A percentile compares a stretch with the other conserved stretches of the same genome.
phyloP scores from a whole-genome alignment of 2,113 vertebrate genomes.

The Columba janthina region DNA sequence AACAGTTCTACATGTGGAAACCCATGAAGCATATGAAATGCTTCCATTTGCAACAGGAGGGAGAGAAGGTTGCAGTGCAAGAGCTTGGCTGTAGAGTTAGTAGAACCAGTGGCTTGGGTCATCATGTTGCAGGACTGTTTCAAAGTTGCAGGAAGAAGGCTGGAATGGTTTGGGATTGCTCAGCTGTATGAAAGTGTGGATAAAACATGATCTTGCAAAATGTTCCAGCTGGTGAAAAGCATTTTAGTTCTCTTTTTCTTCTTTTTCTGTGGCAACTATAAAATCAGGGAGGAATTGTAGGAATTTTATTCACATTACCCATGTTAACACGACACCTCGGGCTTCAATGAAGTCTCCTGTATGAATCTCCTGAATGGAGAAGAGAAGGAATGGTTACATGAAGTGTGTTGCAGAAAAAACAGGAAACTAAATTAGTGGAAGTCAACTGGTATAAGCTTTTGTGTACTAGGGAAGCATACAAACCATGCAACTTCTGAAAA shows the following conservation, averaged over 20 bases:
- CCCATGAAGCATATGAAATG: accelerated
- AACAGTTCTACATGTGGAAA: not conserved
- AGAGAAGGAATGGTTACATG: not conserved
- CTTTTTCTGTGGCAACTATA: not conserved
- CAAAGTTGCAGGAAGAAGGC: not conserved
- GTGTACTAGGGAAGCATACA: not conserved
- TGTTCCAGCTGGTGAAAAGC: not conserved
- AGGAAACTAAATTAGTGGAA: not conserved
- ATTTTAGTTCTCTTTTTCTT: not conserved
- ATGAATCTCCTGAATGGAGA: not conserved
- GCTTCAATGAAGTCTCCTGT: not conserved
- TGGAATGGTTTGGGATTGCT: not conserved
- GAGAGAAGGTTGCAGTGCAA: not conserved
- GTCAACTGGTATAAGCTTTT: not conserved
- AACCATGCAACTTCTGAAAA: accelerated
- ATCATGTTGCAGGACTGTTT: not conserved
- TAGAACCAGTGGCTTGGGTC: not conserved
- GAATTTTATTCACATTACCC: not conserved
- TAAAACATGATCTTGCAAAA: not conserved
- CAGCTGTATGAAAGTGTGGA: accelerated
- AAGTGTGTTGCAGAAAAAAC: not conserved
- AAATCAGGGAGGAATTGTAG: not conserved
- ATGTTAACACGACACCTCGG: not conserved
- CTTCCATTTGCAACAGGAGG: not conserved
- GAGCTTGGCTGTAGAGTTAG: not conserved